Evolutionary conservation across 2,797 vertebrate genomes (phyloP).

Genomic region (Spinus pinus): DNA sequence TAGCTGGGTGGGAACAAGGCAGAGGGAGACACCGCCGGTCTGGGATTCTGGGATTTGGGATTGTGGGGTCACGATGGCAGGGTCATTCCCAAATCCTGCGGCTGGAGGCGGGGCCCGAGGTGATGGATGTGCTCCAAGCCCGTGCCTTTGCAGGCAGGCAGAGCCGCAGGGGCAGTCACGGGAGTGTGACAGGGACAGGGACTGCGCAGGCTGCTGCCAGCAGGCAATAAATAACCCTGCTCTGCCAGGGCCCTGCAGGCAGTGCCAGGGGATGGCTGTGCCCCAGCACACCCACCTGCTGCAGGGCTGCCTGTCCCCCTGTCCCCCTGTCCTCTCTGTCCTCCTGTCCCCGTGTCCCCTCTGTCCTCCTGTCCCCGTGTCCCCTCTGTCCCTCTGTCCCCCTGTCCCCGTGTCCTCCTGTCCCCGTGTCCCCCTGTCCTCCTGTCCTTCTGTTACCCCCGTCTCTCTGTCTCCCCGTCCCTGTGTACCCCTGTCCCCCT

Average conservation of each 20-base stretch:
- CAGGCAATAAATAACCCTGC: neutral
- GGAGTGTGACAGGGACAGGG: neutral
- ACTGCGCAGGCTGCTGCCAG: neutral
- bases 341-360: too few species aligned
- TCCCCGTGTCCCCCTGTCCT: too few species aligned
- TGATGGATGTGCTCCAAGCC: neutral
- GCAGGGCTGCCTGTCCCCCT: neutral
- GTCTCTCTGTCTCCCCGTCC: neutral
- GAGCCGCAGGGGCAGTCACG: neutral
- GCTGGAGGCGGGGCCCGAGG: too few species aligned
- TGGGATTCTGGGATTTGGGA: neutral
- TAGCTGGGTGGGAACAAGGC: accelerated
- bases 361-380: too few species aligned
- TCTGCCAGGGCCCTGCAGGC: accelerated
- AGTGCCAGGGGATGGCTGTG: neutral
- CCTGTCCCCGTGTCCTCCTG: neutral
- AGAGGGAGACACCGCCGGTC: neutral
- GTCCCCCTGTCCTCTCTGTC: too few species aligned
- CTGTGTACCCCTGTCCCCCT: too few species aligned
- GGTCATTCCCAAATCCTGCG: too few species aligned
- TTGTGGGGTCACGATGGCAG: too few species aligned
- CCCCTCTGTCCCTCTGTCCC: neutral
- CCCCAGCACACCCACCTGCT: accelerated
- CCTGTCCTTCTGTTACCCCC: neutral
- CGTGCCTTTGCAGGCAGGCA: neutral